phyloP scores from a whole-genome alignment of 2,797 vertebrate genomes.

The Sebastolobus alascanus region DNA sequence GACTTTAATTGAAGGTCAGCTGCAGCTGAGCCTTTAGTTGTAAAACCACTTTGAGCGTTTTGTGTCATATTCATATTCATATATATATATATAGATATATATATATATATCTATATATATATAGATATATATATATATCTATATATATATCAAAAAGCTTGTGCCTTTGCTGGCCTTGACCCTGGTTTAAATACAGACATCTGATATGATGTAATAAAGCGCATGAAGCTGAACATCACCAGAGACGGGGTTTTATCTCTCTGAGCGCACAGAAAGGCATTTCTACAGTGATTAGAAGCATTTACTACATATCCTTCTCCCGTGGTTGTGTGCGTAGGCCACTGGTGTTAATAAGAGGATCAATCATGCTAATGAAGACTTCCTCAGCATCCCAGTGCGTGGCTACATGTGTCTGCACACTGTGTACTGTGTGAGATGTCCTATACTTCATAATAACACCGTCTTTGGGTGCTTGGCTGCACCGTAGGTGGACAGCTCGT shows the following conservation, averaged over 20 bases:
- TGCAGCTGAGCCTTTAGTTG: constrained; percentile 34
- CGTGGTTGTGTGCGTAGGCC: constrained; percentile 9
- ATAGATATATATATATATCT: no score
- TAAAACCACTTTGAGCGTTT: constrained; percentile 49
- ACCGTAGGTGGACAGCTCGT: constrained; percentile 73
- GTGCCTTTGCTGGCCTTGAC: constrained; percentile 28
- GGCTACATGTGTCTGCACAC: constrained; percentile 23
- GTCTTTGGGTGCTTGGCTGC: constrained; percentile 44
- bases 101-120: no score
- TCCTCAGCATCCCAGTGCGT: constrained; percentile 18
- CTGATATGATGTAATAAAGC: constrained; percentile 10
- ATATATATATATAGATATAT: no score
- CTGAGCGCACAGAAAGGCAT: neutral
- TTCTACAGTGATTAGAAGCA: constrained; percentile 19
- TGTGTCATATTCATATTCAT: constrained; percentile 23
- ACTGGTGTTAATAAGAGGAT: constrained; percentile 52
- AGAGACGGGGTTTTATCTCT: neutral
- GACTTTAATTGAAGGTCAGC: constrained; percentile 68
- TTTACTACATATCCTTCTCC: constrained; percentile 15
- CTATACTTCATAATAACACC: constrained; percentile 52
- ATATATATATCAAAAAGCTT: neutral
- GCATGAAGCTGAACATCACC: neutral
- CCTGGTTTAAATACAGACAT: constrained; percentile 29
- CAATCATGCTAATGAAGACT: constrained; percentile 58
- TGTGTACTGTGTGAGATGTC: constrained; percentile 38